Evolutionary conservation across 2,888 invertebrate species (phyloP).

Genomic region (Abrostola triplasia): DNA sequence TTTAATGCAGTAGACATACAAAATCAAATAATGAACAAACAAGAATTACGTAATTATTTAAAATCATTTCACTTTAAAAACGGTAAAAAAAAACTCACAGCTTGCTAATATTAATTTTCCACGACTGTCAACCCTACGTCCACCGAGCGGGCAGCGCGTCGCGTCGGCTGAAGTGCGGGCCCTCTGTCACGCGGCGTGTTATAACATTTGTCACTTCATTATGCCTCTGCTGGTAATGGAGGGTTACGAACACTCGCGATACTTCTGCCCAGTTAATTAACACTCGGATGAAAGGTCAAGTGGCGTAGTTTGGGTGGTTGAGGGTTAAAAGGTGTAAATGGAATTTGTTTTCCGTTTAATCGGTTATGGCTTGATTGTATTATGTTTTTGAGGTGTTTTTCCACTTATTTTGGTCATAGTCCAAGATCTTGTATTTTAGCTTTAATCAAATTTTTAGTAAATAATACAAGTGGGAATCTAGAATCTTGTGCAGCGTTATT

Average conservation of each 20-base stretch:
- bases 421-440: too few relatives aligned
- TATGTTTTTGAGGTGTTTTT: not conserved
- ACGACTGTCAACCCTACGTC: constrained; percentile 29
- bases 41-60: too few relatives aligned
- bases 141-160: constrained; percentile 50
- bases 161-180: constrained; percentile 61
- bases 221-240: constrained; percentile 66
- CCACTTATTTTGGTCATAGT: not conserved
- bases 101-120: not conserved
- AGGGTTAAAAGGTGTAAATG: constrained; percentile 1
- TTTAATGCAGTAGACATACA: too few relatives aligned
- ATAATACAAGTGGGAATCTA: too few relatives aligned
- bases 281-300: constrained; percentile 67
- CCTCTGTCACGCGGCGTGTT: constrained; percentile 64
- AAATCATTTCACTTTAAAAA: not conserved
- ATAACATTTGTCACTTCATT: constrained; percentile 82
- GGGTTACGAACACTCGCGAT: constrained; percentile 56
- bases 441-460: too few relatives aligned
- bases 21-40: too few relatives aligned
- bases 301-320: constrained; percentile 30
- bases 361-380: not conserved
- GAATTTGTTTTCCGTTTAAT: not conserved
- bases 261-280: constrained; percentile 75
- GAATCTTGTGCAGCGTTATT: too few relatives aligned
- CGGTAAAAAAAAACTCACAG: not conserved